A percentile compares a stretch with the other conserved stretches of the same genome.
phyloP scores from a whole-genome alignment of 2,888 invertebrate species.

The Drosophila fulvimacula region DNA sequence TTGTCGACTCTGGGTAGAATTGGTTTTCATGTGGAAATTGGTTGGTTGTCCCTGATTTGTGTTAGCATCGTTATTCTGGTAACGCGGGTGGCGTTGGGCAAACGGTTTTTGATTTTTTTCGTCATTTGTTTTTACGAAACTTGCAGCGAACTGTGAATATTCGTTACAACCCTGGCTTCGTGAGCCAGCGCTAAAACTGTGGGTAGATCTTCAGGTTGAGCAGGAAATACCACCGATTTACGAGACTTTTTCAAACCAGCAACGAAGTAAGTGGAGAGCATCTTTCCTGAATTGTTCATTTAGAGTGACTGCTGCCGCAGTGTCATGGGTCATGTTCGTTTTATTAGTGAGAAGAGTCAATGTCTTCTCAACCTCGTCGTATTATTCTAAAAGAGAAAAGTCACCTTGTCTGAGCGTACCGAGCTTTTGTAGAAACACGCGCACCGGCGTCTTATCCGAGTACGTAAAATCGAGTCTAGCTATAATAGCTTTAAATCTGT shows the following conservation, averaged over 20 bases:
- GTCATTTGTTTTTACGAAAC: too few relatives aligned
- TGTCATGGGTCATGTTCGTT: background rate
- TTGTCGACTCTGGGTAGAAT: too few relatives aligned
- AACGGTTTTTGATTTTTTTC: too few relatives aligned
- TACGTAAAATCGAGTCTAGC: background rate
- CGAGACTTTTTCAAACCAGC: background rate
- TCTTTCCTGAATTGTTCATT: background rate
- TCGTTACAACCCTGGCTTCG: background rate
- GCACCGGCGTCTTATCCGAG: background rate
- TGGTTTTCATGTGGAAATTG: too few relatives aligned
- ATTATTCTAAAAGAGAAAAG: background rate
- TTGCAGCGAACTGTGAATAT: background rate
- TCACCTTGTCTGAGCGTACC: background rate
- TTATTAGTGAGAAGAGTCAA: background rate
- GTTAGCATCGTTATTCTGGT: background rate
- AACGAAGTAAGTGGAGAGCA: conserved; percentile 1
- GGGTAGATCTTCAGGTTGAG: too few relatives aligned
- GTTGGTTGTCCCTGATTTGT: background rate
- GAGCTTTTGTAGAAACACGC: background rate
- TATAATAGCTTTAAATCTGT: background rate
- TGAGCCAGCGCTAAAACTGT: background rate
- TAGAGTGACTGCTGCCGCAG: background rate
- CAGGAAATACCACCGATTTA: background rate
- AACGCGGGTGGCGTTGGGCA: too few relatives aligned
- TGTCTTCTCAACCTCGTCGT: background rate